Conservation (phyloP, 2,888 invertebrate species). For the Cotesia congregata region DNA sequence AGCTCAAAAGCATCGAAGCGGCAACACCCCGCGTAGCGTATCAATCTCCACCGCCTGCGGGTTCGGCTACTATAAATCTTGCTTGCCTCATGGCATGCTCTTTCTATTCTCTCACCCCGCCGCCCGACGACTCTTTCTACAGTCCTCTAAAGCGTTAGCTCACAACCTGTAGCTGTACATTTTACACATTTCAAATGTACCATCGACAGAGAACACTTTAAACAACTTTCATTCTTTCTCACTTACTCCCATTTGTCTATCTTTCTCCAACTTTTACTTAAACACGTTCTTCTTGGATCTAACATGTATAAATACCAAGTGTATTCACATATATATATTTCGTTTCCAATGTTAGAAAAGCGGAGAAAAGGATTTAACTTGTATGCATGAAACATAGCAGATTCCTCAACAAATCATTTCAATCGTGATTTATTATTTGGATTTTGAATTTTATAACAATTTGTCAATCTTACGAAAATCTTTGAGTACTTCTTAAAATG, state of each 20-base stretch:
- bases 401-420: constrained; percentile 20
- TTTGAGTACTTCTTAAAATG: neutral
- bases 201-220: constrained; percentile 16
- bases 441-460: neutral
- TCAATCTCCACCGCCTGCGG: constrained; percentile 21
- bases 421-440: constrained; percentile 15
- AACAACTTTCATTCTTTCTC: neutral
- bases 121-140: constrained; percentile 9
- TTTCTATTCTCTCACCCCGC: neutral
- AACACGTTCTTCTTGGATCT: neutral
- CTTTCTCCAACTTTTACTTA: neutral
- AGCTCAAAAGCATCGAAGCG: neutral
- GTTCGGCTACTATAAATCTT: constrained; percentile 15
- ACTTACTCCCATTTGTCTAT: constrained; percentile 5
- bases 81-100: neutral
- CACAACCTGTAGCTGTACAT: constrained; percentile 35
- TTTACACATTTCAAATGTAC: constrained; percentile 32
- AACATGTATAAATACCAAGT: neutral
- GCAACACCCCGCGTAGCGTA: constrained; percentile 21
- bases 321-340: neutral
- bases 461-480: neutral
- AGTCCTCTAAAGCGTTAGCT: constrained; percentile 13
- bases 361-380: neutral
- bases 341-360: neutral
- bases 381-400: constrained; percentile 14